Percentiles rank a stretch among this genome's conserved stretches.
Evolutionary conservation across 2,113 vertebrate genomes (phyloP).

Genomic region (Nicator chloris): DNA sequence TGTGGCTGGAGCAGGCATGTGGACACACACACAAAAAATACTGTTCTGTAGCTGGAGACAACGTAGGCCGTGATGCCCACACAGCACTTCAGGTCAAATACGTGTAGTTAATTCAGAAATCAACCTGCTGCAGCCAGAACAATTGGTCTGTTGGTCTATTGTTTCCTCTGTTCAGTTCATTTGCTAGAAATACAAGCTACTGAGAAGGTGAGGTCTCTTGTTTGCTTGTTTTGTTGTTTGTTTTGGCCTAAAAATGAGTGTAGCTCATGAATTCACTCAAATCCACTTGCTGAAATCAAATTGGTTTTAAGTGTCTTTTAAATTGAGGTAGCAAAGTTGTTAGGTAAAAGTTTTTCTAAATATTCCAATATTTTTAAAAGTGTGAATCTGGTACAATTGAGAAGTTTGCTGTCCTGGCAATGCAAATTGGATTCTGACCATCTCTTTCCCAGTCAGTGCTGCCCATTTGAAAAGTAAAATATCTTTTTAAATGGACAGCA

Average conservation of each 20-base stretch:
- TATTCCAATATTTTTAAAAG: background rate
- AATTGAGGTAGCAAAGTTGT: background rate
- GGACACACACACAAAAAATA: background rate
- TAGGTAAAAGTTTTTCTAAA: background rate
- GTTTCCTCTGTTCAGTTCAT: background rate
- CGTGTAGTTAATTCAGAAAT: rapidly evolving
- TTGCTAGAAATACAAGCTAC: background rate
- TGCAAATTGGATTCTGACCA: background rate
- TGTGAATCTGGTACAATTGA: background rate
- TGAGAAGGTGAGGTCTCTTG: background rate
- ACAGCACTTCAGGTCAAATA: too few relatives aligned
- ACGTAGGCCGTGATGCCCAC: rapidly evolving
- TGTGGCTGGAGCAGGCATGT: background rate
- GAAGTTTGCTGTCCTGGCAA: background rate
- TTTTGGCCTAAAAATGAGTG: background rate
- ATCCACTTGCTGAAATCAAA: background rate
- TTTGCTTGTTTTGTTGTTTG: background rate
- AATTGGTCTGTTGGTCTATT: background rate
- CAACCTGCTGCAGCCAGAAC: background rate
- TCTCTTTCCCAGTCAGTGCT: too few relatives aligned
- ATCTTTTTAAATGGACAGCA: background rate
- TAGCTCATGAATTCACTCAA: background rate
- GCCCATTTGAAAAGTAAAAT: background rate
- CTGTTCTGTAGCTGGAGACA: rapidly evolving
- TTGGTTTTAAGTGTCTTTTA: background rate